Evolutionary conservation across 2,113 vertebrate species (phyloP), one percentile per base, ranked within the genome.

Genomic region (Boleophthalmus pectinirostris): DNA sequence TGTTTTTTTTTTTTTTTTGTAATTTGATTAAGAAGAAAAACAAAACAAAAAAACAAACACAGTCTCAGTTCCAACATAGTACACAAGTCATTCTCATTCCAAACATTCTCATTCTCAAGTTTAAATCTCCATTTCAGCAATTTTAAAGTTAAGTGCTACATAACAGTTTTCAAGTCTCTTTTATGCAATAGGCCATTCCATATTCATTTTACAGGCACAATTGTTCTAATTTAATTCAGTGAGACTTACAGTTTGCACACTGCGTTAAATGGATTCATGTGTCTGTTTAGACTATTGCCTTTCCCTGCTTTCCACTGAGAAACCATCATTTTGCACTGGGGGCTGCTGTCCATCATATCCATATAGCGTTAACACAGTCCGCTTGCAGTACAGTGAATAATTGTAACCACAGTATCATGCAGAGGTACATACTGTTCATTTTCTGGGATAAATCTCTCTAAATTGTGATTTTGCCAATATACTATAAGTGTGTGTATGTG

Each of bases 401-500:
- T 35, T 64, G 61, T 35, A 45, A 66, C 3, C 47, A 24, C 61
- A 45, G 38, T n/a, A 20, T 29, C 35, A 57, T 43, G 21, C 63
- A 46, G 47, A 9, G 18, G 18, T 18, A 23, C 7, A 5, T 15
- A 16, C 25, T 18, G 46, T 65, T 72, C 25, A 13, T 21, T 21
- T 66, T 20, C 47, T 54, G 46, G 43, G 63, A 24, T 15, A 38
- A 16, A 57, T 47, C 43, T 66, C 35, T 2, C 25, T 20, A 56
- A 51, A 21, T 35, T 68, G 65, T 58, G 65, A 57, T 61, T 73
- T 47, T 47, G 21, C 21, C n/a, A 24, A 2, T 24, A 13, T 29
- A 29, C n/a, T 57, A 47, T 57, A 69, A 14, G 23, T 25, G 10
- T 23, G 54, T 57, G 38, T 61, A 38, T 57, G 65, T 64, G 69